Evolutionary conservation across 2,888 invertebrate genomes (phyloP), one percentile per base, ranked within the genome.

Genomic region (Euzophera pinguis): DNA sequence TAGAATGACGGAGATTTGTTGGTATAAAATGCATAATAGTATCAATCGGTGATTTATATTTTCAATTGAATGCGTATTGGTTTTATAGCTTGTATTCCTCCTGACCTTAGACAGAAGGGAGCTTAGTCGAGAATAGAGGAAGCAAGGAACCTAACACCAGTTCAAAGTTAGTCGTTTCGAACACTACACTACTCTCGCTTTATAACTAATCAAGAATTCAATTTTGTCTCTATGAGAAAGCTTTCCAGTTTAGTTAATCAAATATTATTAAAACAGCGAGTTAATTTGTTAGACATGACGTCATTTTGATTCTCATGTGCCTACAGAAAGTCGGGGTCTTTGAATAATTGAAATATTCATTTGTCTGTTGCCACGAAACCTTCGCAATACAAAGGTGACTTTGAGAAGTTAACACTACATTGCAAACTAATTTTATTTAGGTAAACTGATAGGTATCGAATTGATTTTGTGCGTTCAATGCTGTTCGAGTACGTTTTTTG

Each of bases 331-430:
- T 45, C 45, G 34, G 34, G 45, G 32, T 6, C 16, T 45, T 43
- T 45, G 45, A 45, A 45, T 45, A 45, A 45, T 45, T 45, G 45
- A 45, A 32, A 45, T 45, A 45, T 45, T 45, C 43, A 43, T 43
- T 43, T 29, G 29, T 45, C 29, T 29, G 43, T 45, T 45, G 45
- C 29, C 32, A 34, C 9, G 45, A 32, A 45, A 45, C 45, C 45
- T 45, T 45, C n/a, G 45, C 16, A 32, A 14, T 14, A 32, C 32
- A 34, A 29, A 45, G 45, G 45, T 45, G 45, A 45, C 45, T 45
- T 45, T 45, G 45, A 45, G 45, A 45, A 32, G 16, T 41, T 41
- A 22, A 22, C 14, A 32, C 32, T 32, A 45, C 29, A 32, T 45
- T 45, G 32, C 27, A 43, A 29, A 43, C 45, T 32, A 29, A 43